A percentile compares a stretch with the other conserved stretches of the same genome.
These are phyloP conservation scores for Ianthella basta DNA, from an alignment of 37 sponge, comb jelly and placozoan genomes.

Conservation along the genomic window DNA sequence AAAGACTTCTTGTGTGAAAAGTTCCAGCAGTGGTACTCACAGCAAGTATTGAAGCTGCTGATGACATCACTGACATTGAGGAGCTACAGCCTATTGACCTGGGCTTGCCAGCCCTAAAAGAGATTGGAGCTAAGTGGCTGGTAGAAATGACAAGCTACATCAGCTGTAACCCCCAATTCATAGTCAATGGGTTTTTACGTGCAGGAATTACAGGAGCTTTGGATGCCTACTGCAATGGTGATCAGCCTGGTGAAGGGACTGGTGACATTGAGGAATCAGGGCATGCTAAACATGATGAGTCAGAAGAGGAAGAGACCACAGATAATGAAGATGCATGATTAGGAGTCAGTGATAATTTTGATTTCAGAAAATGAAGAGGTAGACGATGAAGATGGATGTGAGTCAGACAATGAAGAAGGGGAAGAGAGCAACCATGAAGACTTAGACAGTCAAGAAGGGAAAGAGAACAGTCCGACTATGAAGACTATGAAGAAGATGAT, in stretches of 20 bases:
- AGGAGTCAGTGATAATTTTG: not conserved
- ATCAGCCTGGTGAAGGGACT: not conserved
- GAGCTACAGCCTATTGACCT: too few relatives aligned
- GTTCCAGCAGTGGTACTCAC: slow-evolving; percentile 33
- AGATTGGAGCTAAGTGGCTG: slow-evolving; percentile 24
- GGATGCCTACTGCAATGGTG: not conserved
- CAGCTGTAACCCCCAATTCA: slow-evolving; percentile 6
- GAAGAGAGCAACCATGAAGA: too few relatives aligned
- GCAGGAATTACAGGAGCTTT: slow-evolving; percentile 31
- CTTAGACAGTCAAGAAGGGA: too few relatives aligned
- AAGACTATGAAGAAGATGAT: too few relatives aligned
- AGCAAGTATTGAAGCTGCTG: slow-evolving; percentile 20
- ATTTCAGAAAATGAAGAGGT: not conserved
- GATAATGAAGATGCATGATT: not conserved
- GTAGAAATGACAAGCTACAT: slow-evolving; percentile 22
- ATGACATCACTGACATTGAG: slow-evolving; percentile 13
- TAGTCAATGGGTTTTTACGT: slow-evolving; percentile 29
- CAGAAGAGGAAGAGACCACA: not conserved
- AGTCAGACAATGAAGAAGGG: too few relatives aligned
- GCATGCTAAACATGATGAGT: too few relatives aligned
- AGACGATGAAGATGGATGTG: slow-evolving; percentile 25
- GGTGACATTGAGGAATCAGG: too few relatives aligned
- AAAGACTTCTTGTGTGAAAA: slow-evolving; percentile 15
- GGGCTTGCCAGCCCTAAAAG: slow-evolving; percentile 4
- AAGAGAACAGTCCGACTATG: too few relatives aligned